Evolutionary conservation across 2,113 vertebrate genomes (phyloP), one percentile per base, ranked within the genome.

Genomic region (Lepus americanus): DNA sequence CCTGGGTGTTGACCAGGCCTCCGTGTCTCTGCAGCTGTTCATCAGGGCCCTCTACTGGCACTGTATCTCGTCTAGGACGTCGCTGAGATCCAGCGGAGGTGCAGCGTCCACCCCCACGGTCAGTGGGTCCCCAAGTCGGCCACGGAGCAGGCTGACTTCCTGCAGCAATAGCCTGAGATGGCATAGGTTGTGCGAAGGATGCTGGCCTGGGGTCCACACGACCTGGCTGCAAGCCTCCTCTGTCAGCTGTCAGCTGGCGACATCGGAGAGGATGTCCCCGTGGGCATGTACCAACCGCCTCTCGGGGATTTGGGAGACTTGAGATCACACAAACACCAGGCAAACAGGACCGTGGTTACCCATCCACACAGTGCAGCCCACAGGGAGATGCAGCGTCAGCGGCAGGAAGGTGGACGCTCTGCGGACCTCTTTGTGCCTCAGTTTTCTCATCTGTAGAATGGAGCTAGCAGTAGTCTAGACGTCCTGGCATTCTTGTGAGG

Each of bases 61-160:
- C 36, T 99, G 98, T 70, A 98, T 98, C 3, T 98, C 98, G 0
- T 97, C 93, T 97, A 99, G 17, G n/a, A 98, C 17, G 13, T 27
- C 84, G 79, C 76, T 92, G 94, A 99, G 94, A 93, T 99, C 98
- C 61, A 98, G 93, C 2, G 99, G 97, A 1, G 99, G 98, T 8
- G 89, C 97, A 0, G 98, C 98, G 0, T 99, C 98, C 69, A 99
- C 98, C 92, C 99, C 98, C 73, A 99, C 99, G 0, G 98, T 99
- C 84, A 99, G 98, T 98, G 98, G 98, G 92, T 99, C 98, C 4
- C 98, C 98, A 13, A 99, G 98, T 96, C 99, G 99, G 96, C 98
- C 88, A 49, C 99, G 98, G 94, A 99, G 87, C 2, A 98, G 90
- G 51, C 80, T 98, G 95, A 99, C 97, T 76, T 99, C 99, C 99